Conservation (phyloP, 2,797 vertebrate genomes). For the Chiroxiphia lanceolata region DNA sequence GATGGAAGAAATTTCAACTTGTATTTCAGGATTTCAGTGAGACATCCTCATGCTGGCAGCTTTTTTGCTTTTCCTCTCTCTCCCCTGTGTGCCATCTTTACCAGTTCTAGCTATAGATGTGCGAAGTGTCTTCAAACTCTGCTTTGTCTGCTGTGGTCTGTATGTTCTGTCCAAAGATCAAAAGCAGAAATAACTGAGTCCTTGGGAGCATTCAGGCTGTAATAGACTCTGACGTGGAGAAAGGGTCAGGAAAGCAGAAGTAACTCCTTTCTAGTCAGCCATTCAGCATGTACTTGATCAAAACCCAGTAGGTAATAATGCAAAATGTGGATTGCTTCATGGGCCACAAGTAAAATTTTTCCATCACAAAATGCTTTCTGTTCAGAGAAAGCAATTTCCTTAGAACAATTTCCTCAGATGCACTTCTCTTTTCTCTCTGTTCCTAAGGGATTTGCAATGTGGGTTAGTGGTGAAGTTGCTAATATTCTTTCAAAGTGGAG, state of each 20-base stretch:
- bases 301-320: neutral
- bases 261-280: neutral
- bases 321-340: neutral
- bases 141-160: neutral
- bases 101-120: neutral
- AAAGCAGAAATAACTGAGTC: neutral
- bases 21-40: neutral
- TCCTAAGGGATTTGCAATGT: neutral
- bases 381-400: slow-evolving; percentile 10
- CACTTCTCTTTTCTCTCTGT: neutral
- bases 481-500: neutral
- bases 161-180: neutral
- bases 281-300: neutral
- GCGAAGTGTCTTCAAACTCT: neutral
- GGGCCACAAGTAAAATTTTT: neutral
- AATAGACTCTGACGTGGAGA: neutral
- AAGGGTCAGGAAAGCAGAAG: neutral
- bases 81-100: neutral
- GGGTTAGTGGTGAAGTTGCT: neutral
- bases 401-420: neutral
- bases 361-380: neutral
- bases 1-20: neutral
- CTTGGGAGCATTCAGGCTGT: neutral
- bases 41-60: neutral
- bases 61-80: neutral